A percentile compares a stretch with the other conserved stretches of the same genome.
Conservation (phyloP, 2,888 invertebrate species). For the Drosophila helvetica region DNA sequence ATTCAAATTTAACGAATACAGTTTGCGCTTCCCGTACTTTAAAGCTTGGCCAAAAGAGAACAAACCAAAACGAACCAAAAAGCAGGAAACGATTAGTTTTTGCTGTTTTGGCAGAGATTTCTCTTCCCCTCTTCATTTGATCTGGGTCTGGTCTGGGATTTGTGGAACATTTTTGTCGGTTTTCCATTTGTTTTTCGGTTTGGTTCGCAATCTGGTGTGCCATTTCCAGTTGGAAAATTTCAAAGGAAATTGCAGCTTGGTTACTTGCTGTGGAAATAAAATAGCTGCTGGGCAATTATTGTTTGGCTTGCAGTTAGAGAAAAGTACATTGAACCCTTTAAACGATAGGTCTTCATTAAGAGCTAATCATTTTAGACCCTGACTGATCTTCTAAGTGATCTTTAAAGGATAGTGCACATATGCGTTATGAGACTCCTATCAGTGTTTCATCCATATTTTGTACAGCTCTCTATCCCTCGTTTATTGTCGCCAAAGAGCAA, state of each 20-base stretch:
- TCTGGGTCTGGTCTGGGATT: no score
- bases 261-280: background rate
- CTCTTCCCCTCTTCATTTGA: no score
- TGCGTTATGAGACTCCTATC: no score
- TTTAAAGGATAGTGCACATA: no score
- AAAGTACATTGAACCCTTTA: background rate
- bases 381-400: background rate
- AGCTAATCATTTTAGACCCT: background rate
- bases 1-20: no score
- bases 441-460: no score
- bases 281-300: background rate
- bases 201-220: background rate
- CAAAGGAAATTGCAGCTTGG: background rate
- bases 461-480: background rate
- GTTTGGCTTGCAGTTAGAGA: conserved; percentile 2
- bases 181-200: background rate
- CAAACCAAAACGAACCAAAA: no score
- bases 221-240: background rate
- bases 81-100: no score
- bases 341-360: background rate
- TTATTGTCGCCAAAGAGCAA: background rate
- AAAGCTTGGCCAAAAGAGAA: no score
- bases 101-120: no score
- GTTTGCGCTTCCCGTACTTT: no score
- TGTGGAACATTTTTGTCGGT: background rate